A percentile compares a stretch with the other conserved stretches of the same genome.
phyloP scores from a whole-genome alignment of 1,140 invertebrate species.

The Diachasma alloeum region DNA sequence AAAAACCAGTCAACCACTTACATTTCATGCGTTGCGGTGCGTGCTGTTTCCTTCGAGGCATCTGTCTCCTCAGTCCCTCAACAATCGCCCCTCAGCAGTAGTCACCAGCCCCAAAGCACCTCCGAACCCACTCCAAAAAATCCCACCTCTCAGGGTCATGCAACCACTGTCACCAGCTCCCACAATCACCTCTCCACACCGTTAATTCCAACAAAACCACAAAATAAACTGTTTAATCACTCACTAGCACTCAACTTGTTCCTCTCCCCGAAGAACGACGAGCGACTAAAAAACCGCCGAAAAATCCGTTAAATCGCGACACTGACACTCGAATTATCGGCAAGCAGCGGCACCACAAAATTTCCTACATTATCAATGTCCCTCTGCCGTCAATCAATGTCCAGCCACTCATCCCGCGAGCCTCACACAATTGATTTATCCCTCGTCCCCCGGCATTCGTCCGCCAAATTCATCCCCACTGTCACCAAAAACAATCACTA shows the following conservation, averaged over 20 bases:
- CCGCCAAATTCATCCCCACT: not conserved
- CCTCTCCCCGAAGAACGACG: not conserved
- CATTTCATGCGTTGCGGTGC: conserved; percentile 65
- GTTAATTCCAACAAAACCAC: too few species aligned
- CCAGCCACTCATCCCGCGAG: not conserved
- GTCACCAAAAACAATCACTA: not conserved
- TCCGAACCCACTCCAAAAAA: not conserved
- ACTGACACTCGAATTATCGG: conserved; percentile 23
- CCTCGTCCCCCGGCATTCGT: not conserved
- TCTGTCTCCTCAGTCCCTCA: conserved; percentile 53
- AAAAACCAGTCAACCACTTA: conserved; percentile 41
- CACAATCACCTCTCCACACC: too few species aligned
- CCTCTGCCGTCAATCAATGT: conserved; percentile 22
- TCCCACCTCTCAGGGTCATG: not conserved
- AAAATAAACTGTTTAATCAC: too few species aligned
- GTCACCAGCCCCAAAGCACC: not conserved
- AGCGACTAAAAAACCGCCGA: not conserved
- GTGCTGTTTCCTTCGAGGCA: conserved; percentile 65
- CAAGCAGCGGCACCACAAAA: not conserved
- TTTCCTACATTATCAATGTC: conserved; percentile 22
- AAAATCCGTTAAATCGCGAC: not conserved
- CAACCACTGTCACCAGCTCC: too few species aligned
- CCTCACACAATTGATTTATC: not conserved
- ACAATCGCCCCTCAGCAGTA: not conserved
- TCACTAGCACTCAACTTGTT: not conserved